Evolutionary conservation across 1,140 invertebrate species (phyloP).

Genomic region (Pteromalus puparum): DNA sequence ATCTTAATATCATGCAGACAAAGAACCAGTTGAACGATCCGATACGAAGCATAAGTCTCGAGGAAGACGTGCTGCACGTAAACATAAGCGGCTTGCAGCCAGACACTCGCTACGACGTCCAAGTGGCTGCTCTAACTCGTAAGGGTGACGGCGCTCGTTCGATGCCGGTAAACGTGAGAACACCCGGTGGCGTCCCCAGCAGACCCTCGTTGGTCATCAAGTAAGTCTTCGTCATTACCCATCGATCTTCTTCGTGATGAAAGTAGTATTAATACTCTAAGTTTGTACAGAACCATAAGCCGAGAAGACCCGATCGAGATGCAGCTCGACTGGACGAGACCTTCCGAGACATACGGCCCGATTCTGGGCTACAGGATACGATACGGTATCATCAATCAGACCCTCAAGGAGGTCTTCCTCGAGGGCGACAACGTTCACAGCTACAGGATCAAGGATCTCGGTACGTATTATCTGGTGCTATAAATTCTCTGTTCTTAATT

Average conservation of each 20-base stretch:
- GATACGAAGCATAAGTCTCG: constrained; percentile 85
- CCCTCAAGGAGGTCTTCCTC: constrained; percentile 82
- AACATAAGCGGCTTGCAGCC: constrained; percentile 93
- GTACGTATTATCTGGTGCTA: constrained; percentile 51
- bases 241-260: constrained; percentile 2
- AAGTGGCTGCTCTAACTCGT: constrained; percentile 94
- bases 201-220: constrained; percentile 90
- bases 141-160: constrained; percentile 96
- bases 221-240: constrained; percentile 71
- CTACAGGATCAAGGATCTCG: constrained; percentile 77
- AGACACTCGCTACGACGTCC: constrained; percentile 93
- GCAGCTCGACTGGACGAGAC: constrained; percentile 93
- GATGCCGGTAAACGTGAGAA: constrained; percentile 86
- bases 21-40: constrained; percentile 89
- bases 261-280: background rate
- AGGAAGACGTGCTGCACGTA: constrained; percentile 84
- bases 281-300: constrained; percentile 81
- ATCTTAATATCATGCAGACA: constrained; percentile 74
- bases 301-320: constrained; percentile 87
- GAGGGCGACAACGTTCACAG: constrained; percentile 73
- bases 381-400: constrained; percentile 91
- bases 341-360: constrained; percentile 91
- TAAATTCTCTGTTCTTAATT: constrained; percentile 40
- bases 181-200: constrained; percentile 94
- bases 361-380: constrained; percentile 89